Evolutionary conservation across 2,888 invertebrate species (phyloP).

Genomic region (Tachina grossa): DNA sequence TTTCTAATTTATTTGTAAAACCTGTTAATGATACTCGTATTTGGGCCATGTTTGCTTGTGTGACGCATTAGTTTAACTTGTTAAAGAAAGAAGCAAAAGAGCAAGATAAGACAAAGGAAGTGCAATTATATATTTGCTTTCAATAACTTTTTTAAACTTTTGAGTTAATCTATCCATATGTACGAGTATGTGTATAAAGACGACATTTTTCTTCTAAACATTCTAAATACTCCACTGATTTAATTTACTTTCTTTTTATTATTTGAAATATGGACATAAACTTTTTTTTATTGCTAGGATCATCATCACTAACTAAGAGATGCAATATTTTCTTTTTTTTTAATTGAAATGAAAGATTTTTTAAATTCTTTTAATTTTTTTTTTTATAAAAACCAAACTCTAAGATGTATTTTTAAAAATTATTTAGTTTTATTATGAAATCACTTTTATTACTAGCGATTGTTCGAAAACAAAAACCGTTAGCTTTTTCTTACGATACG

Average conservation of each 20-base stretch:
- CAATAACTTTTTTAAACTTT: not conserved
- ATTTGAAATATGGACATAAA: slow-evolving; percentile 1
- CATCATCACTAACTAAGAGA: not conserved
- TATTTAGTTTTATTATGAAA: slow-evolving; percentile 1
- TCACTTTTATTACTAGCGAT: slow-evolving; percentile 28
- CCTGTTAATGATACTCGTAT: slow-evolving; percentile 56
- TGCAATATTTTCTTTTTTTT: not conserved
- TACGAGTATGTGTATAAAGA: not conserved
- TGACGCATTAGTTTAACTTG: not conserved
- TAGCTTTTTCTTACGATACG: slow-evolving; percentile 48
- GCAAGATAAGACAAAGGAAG: not conserved
- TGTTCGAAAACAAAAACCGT: slow-evolving; percentile 45
- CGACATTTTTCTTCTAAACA: not conserved
- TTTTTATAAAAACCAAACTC: not conserved
- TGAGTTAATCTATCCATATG: too few species aligned
- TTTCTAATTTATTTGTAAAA: slow-evolving; percentile 55
- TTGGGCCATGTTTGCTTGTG: slow-evolving; percentile 45
- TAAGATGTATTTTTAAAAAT: slow-evolving; percentile 5
- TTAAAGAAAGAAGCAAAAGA: not conserved
- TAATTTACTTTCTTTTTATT: slow-evolving; percentile 60
- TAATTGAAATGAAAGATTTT: slow-evolving; percentile 1
- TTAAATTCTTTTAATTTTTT: not conserved
- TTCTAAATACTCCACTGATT: slow-evolving; percentile 46
- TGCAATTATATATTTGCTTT: not conserved
- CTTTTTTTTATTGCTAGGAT: not conserved